Conservation (phyloP, 2,113 vertebrate species). For the Larimichthys polyactis region DNA sequence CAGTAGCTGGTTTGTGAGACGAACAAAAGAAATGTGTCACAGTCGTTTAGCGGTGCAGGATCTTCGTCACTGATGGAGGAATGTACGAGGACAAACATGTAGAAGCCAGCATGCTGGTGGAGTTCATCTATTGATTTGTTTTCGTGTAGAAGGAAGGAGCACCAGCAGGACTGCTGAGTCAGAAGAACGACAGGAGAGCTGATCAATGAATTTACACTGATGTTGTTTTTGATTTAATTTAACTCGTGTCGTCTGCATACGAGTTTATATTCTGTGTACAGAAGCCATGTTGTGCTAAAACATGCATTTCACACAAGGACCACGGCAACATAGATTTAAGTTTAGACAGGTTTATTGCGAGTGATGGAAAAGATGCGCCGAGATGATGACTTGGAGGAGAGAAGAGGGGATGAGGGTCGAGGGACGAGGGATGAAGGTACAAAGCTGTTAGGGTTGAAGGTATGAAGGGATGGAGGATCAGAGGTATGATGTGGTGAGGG, state of each 20-base stretch:
- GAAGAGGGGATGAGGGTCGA: too few species aligned
- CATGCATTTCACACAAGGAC: not conserved
- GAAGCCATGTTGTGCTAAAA: not conserved
- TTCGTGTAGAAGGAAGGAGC: not conserved
- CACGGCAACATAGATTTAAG: too few species aligned
- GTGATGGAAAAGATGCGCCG: too few species aligned
- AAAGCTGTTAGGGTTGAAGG: too few species aligned
- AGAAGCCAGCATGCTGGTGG: not conserved
- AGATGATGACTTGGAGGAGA: too few species aligned
- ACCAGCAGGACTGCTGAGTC: not conserved
- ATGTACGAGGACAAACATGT: conserved; percentile 1
- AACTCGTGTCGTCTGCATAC: not conserved
- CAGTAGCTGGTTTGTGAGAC: conserved; percentile 23
- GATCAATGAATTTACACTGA: not conserved
- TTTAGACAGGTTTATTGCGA: too few species aligned
- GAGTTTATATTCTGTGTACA: not conserved
- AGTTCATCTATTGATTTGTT: conserved; percentile 17
- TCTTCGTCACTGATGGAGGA: not conserved
- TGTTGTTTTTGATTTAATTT: not conserved
- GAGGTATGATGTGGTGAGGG: too few species aligned
- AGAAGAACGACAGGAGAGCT: not conserved
- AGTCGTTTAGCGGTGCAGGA: not conserved
- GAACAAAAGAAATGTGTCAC: conserved; percentile 24
- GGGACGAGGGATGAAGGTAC: too few species aligned
- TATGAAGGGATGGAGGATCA: too few species aligned